Evolutionary conservation across 2,888 invertebrate species (phyloP), one percentile per base, ranked within the genome.

Genomic region (Operophtera brumata): DNA sequence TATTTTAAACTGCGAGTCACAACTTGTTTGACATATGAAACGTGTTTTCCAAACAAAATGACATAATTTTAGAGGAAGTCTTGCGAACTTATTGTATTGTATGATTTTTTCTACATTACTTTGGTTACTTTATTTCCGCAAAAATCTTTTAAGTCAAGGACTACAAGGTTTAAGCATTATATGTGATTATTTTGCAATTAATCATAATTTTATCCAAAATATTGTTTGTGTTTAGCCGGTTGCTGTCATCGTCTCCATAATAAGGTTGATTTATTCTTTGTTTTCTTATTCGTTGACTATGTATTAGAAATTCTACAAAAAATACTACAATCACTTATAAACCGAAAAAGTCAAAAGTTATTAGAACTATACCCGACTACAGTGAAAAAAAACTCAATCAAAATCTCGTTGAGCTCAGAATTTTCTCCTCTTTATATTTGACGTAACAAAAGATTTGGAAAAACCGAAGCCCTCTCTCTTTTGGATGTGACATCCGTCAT

Each of bases 61-160:
- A 65, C 66, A 62, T 65, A 65, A 65, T 55, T 62, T 58, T 56
- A 51, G 49, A 67, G 65, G 62, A 65, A 64, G 64, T 60, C 48
- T 39, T 37, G 11, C 37, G 35, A 42, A 32, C 47, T 40, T 9
- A 58, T 54, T 54, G 57, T 62, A 58, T 61, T 59, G 50, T 56
- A 37, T 51, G 45, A 47, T 57, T 60, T 59, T 63, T 61, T 61
- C 44, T 58, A 55, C 50, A 49, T 47, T 56, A 40, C 36, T 12
- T 39, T 37, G 4, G 26, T 6, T 26, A 26, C 47, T 46, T 42
- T 48, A 61, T 65, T 61, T 65, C 61, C 63, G 61, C 47, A 60
- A 60, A 62, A 58, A 59, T 51, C 26, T 42, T 35, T 55, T 53
- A 49, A 49, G 34, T 48, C 62, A 62, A 58, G 54, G 55, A 60